Evolutionary conservation across 2,888 invertebrate genomes (phyloP), one percentile per base, ranked within the genome.

Genomic region (Cataglyphis livida): DNA sequence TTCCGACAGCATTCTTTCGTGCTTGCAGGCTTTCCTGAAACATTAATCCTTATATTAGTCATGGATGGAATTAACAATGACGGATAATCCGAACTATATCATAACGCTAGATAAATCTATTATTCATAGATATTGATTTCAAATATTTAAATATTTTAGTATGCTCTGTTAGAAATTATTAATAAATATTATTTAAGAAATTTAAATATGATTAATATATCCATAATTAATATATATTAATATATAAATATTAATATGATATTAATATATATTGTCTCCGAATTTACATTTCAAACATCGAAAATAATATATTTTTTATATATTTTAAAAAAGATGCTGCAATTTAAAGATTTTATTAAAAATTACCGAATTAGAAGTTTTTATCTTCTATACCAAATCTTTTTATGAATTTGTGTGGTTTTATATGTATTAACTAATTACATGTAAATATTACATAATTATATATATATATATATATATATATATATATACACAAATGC

Each of bases 1-100:
- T 86, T 54, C 73, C 65, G 32, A 25, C 21, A 51, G 57, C 61
- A 82, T 84, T 85, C 73, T 82, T 61, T 51, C 18, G 12, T 44
- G 25, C n/a, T 59, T 35, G 9, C 35, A 18, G n/a, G 10, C 51
- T 70, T 83, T 68, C 38, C 78, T 85, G 65, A 28, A 82, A 87
- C 54, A 81, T 74, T 61, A 44, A 75, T 83, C 38, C 18, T 73
- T 25, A 10, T 61, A 38, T 79, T 71, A 73, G 38, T 73, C 71
- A 73, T 15, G 32, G 2, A 51, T 18, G 48, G 2, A 68, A 59
- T 61, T 32, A 61, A 62, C 32, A 15, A 15, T 61, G 35, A 71
- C n/a, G 12, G 18, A 64, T 38, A 75, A 51, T 6, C 0, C 59
- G 5, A 75, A 21, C 4, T 66, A 1, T 5, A 41, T 61, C 2